Evolutionary conservation across 1,140 invertebrate genomes (phyloP).

Genomic region (Drosophila mauritiana): DNA sequence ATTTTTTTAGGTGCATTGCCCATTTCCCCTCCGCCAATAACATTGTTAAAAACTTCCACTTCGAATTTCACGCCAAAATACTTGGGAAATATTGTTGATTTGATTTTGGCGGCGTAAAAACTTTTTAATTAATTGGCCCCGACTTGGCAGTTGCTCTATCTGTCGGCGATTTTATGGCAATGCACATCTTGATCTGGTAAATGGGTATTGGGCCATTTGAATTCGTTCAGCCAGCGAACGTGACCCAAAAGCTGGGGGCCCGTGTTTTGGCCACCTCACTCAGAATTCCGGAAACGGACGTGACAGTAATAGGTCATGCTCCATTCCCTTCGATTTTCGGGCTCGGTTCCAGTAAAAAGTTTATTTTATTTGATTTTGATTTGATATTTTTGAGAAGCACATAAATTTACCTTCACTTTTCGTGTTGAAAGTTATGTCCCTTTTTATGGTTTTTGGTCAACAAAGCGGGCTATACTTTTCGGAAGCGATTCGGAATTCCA

Average conservation of each 20-base stretch:
- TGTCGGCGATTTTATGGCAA: conserved; percentile 17
- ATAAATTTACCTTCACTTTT: conserved; percentile 53
- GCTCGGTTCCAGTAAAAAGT: conserved; percentile 44
- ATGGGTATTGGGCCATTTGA: conserved; percentile 30
- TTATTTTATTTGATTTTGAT: conserved; percentile 74
- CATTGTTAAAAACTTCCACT: conserved; percentile 34
- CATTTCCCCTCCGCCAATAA: conserved; percentile 29
- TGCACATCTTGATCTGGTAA: conserved; percentile 30
- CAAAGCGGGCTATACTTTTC: conserved; percentile 22
- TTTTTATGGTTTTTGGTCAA: conserved; percentile 50
- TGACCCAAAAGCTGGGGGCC: conserved; percentile 73
- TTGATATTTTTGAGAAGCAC: conserved; percentile 65
- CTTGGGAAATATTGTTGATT: conserved; percentile 72
- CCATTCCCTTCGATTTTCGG: conserved; percentile 47
- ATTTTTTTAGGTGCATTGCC: not conserved
- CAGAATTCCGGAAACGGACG: conserved; percentile 45
- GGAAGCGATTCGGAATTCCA: not conserved
- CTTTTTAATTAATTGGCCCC: conserved; percentile 76
- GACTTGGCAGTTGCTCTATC: conserved; percentile 35
- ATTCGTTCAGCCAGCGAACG: conserved; percentile 60
- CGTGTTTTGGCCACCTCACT: conserved; percentile 47
- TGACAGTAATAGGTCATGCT: conserved; percentile 78
- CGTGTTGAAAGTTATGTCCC: conserved; percentile 35
- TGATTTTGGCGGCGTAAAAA: conserved; percentile 71
- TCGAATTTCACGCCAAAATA: conserved; percentile 64